Evolutionary conservation across 2,888 invertebrate genomes (phyloP).

Genomic region (Hedychridium roseum): DNA sequence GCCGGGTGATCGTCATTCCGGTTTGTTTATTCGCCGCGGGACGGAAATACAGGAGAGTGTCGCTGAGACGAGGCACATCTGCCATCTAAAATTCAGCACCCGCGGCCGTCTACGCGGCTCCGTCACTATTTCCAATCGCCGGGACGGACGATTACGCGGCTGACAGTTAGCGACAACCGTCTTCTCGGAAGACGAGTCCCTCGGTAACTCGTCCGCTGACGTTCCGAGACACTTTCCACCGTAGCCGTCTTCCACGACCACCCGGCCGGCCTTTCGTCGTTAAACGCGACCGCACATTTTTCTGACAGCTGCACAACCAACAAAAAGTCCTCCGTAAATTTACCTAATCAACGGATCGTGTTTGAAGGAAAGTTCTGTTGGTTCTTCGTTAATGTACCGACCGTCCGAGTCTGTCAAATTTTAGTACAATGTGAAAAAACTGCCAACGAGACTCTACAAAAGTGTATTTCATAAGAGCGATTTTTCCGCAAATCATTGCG

Average conservation of each 20-base stretch:
- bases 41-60: conserved; percentile 62
- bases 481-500: too few relatives aligned
- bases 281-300: too few relatives aligned
- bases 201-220: conserved; percentile 42
- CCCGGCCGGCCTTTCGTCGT: too few relatives aligned
- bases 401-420: too few relatives aligned
- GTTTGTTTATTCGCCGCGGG: conserved; percentile 60
- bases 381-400: too few relatives aligned
- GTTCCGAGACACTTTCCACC: conserved; percentile 41
- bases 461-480: too few relatives aligned
- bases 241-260: conserved; percentile 14
- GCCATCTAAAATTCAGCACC: conserved; percentile 39
- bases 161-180: conserved; percentile 48
- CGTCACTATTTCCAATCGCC: conserved; percentile 48
- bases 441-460: too few relatives aligned
- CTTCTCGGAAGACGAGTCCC: conserved; percentile 40
- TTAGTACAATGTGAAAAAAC: too few relatives aligned
- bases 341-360: too few relatives aligned
- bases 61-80: conserved; percentile 59
- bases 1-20: conserved; percentile 55
- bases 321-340: too few relatives aligned
- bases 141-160: conserved; percentile 38
- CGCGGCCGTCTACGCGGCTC: conserved; percentile 24
- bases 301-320: too few relatives aligned
- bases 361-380: too few relatives aligned